Percentiles rank a stretch among this genome's conserved stretches.
Evolutionary conservation across 2,113 vertebrate species (phyloP).

Genomic region (Limnothrissa miodon): DNA sequence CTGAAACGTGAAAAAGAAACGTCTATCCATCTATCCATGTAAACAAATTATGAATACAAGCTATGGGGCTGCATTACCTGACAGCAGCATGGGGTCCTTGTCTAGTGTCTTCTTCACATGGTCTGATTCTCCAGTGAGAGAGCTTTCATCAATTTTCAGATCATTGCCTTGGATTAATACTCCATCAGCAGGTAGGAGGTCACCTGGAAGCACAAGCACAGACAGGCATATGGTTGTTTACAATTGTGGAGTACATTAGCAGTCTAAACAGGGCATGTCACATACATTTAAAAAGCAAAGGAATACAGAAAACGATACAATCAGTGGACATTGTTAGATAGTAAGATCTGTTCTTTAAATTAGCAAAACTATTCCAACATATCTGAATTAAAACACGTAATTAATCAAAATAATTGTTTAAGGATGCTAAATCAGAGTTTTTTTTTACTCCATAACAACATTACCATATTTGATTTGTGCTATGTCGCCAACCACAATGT

Average conservation of each 20-base stretch:
- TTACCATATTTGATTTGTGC: slow-evolving; percentile 92
- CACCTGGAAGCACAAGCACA: slow-evolving; percentile 73
- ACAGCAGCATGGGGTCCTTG: slow-evolving; percentile 91
- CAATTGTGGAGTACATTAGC: background rate
- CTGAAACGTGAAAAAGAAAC: no score
- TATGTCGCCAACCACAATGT: slow-evolving; percentile 85
- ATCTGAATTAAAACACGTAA: background rate
- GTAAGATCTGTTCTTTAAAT: background rate
- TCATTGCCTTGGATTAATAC: slow-evolving; percentile 96
- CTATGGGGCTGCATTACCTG: slow-evolving; percentile 71
- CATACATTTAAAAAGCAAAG: background rate
- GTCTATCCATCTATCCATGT: no score
- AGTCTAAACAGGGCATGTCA: background rate
- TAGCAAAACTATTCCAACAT: background rate
- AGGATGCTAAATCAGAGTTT: background rate
- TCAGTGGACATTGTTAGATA: background rate
- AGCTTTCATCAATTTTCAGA: slow-evolving; percentile 96
- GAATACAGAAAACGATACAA: background rate
- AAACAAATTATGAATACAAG: no score
- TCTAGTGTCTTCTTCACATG: slow-evolving; percentile 89
- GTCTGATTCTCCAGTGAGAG: slow-evolving; percentile 96
- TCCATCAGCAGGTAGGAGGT: slow-evolving; percentile 93
- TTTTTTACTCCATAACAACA: slow-evolving; percentile 12
- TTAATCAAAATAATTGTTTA: background rate
- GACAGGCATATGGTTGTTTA: slow-evolving; percentile 14